Conservation (phyloP, 2,888 invertebrate genomes). For the Trichacis sp. region DNA sequence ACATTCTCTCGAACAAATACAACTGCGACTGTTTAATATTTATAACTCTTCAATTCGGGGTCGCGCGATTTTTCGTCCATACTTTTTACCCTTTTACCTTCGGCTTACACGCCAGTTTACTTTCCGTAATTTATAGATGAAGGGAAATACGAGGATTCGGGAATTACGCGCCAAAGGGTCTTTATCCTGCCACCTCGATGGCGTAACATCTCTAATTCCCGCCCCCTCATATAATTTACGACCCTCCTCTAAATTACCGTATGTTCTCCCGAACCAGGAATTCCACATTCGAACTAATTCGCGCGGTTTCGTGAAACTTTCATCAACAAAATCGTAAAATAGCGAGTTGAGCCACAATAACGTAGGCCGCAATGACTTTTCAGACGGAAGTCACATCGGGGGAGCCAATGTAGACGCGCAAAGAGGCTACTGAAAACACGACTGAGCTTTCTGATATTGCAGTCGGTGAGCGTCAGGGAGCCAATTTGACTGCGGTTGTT, state of each 20-base stretch:
- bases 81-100: not conserved
- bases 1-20: no score
- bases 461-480: constrained; percentile 32
- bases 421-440: constrained; percentile 27
- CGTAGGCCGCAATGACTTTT: constrained; percentile 29
- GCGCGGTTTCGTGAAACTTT: constrained; percentile 17
- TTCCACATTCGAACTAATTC: constrained; percentile 31
- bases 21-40: not conserved
- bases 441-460: constrained; percentile 36
- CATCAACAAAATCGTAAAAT: constrained; percentile 27
- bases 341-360: constrained; percentile 1
- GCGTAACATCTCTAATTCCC: constrained; percentile 23
- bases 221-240: constrained; percentile 25
- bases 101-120: not conserved
- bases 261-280: constrained; percentile 11
- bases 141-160: constrained; percentile 16
- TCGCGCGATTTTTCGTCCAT: not conserved
- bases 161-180: constrained; percentile 7
- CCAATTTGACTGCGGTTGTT: constrained; percentile 37
- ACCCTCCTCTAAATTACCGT: constrained; percentile 23
- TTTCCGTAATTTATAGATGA: constrained; percentile 15
- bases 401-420: not conserved
- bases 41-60: not conserved
- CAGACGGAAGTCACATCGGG: constrained; percentile 33
- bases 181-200: constrained; percentile 13